Evolutionary conservation across 2,797 vertebrate genomes (phyloP), one percentile per base, ranked within the genome.

Genomic region (Fundulus diaphanus): DNA sequence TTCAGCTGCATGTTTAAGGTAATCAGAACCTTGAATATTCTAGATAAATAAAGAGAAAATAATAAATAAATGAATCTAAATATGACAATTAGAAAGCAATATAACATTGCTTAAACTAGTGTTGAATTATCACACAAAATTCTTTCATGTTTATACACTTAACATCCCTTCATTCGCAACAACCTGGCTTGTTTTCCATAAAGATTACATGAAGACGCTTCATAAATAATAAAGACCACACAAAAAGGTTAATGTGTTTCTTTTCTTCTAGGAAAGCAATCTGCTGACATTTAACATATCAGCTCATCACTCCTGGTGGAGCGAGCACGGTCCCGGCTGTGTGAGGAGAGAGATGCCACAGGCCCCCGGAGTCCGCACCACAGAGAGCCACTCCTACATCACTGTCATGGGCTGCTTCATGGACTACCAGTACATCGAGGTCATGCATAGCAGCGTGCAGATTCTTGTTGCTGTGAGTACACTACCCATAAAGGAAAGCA

Each of bases 261-360:
- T 40, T 79, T 77, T 29, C 15, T 92, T 86, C 44, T 69, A 98
- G 97, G 96, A 97, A 88, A 97, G 96, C 0, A 93, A 97, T 75
- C 94, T 98, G 66, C 89, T 98, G 91, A 98, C 97, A 0, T 98
- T 98, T 89, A 97, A 95, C 90, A 97, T 97, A 91, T 98, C 97
- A 22, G 90, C 89, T 56, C 97, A 98, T 85, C 95, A 93, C 13
- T 97, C 97, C 0, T 98, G 97, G 97, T 98, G 97, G 97, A 96
- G 93, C 16, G 97, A 98, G 35, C 97, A 97, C 0, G 96, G 96
- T 1, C 97, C 95, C 0, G 97, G 96, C 71, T 98, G 97, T 44
- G 93, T 96, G 31, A 92, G 91, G 68, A 91, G 93, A 82, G 96
- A 97, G 89, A 94, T 95, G 51, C 92, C 93, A 0, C 84, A 92